Evolutionary conservation across 2,113 vertebrate genomes (phyloP), one percentile per base, ranked within the genome.

Genomic region (Psilopsiagon aurifrons): DNA sequence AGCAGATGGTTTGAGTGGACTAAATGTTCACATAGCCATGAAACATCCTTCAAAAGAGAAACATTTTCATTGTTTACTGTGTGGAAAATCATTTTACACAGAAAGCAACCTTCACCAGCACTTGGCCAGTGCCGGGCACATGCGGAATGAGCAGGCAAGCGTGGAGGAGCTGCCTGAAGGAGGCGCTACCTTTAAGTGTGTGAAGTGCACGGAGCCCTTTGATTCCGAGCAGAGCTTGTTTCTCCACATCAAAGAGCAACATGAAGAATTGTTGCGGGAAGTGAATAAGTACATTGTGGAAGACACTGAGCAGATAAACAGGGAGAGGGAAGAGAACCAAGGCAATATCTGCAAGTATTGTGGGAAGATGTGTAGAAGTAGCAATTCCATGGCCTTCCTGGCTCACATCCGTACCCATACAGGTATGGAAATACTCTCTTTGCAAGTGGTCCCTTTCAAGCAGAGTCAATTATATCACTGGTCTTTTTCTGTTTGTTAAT

Each of bases 1-100:
- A 97, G 99, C 99, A 6, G 99, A 99, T 49, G 99, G 99, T 47
- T 95, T 99, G 81, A 99, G 99, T 25, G 99, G 99, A 75, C 98
- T 99, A 88, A 99, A 99, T 59, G 99, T 99, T 79, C 99, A 99
- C 97, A 99, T 99, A 94, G 99, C 99, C 44, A 99, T 99, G 99
- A 99, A 99, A 92, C 99, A 99, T 93, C 99, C 99, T 16, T 98
- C 99, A 43, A 99, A 99, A 88, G 99, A 99, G 97, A 99, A 99
- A 76, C 99, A 99, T 92, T 99, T 99, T 86, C 99, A 99, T 84
- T 99, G 99, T 94, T 94, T 99, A 93, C 98, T 99, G 16, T 99
- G 99, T 49, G 99, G 99, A 57, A 99, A 99, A 96, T 99, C 99
- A 3, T 99, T 99, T 98, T 99, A 99, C 96, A 99, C 99, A 0